phyloP scores from a whole-genome alignment of 2,888 invertebrate genomes.

The Sinopyrophorus schimmeli region DNA sequence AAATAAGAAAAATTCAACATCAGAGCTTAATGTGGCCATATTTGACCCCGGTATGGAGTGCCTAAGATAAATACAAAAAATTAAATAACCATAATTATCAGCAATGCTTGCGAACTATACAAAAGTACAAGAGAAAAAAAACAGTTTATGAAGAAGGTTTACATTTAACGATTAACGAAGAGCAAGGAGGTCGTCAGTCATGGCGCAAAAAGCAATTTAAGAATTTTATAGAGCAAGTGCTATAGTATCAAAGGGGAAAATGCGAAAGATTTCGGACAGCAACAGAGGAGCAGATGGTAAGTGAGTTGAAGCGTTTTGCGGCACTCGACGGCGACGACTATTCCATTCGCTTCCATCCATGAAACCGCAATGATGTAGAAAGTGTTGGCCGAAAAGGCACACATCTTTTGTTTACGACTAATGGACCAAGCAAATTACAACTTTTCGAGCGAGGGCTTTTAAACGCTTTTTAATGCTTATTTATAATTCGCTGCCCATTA shows the following conservation, averaged over 20 bases:
- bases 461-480: constrained; percentile 22
- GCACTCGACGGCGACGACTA: constrained; percentile 32
- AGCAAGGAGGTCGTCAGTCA: constrained; percentile 12
- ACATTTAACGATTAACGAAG: constrained; percentile 1
- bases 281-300: constrained; percentile 18
- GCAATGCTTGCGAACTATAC: neutral
- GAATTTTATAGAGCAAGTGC: constrained; percentile 8
- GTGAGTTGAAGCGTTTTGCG: constrained; percentile 30
- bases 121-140: neutral
- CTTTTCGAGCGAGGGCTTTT: constrained; percentile 30
- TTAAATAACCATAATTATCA: too few species aligned
- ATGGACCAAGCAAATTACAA: constrained; percentile 40
- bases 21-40: neutral
- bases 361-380: constrained; percentile 39
- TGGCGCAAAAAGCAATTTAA: constrained; percentile 10
- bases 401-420: constrained; percentile 42
- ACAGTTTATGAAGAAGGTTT: constrained; percentile 2
- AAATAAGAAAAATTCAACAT: neutral
- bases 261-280: constrained; percentile 1
- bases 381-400: constrained; percentile 28
- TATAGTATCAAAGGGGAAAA: too few species aligned
- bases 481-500: constrained; percentile 10
- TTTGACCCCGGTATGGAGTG: too few species aligned
- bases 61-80: too few species aligned
- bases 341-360: constrained; percentile 35